Percentiles rank a stretch among this genome's conserved stretches.
phyloP scores from a whole-genome alignment of 1,140 invertebrate genomes.

The Caenorhabditis tropicalis region DNA sequence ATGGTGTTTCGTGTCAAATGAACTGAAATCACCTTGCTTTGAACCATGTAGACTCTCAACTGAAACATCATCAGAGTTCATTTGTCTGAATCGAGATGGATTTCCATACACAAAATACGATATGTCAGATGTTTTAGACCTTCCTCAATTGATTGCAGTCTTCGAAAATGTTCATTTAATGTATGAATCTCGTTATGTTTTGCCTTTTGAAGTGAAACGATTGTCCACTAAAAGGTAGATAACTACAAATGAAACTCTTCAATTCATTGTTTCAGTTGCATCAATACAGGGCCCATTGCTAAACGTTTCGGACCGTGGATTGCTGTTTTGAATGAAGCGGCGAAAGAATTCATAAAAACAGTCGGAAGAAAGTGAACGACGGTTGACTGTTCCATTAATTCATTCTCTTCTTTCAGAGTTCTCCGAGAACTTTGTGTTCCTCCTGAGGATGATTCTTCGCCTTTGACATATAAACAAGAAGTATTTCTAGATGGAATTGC shows the following conservation, averaged over 20 bases:
- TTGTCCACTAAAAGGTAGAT: constrained; percentile 6
- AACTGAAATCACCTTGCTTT: not conserved
- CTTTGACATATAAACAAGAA: not conserved
- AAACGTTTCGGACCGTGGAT: not conserved
- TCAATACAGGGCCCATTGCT: not conserved
- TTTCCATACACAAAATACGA: constrained; percentile 16
- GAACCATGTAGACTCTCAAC: constrained; percentile 1
- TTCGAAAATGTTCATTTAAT: not conserved
- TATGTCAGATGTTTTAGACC: constrained; percentile 9
- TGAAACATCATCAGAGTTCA: not conserved
- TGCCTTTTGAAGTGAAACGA: not conserved
- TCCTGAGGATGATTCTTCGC: too few species aligned
- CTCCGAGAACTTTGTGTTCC: not conserved
- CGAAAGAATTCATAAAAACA: not conserved
- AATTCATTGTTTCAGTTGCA: not conserved
- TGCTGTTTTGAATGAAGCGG: not conserved
- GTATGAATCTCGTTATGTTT: constrained; percentile 10
- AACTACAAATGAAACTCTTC: not conserved
- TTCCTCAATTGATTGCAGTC: constrained; percentile 4
- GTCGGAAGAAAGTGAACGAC: not conserved
- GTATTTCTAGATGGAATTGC: not conserved
- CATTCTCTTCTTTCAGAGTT: not conserved
- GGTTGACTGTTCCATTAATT: not conserved
- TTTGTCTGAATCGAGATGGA: not conserved
- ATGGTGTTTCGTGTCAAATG: not conserved